Evolutionary conservation across 1,140 invertebrate species (phyloP).

Genomic region (Augochlora pura): DNA sequence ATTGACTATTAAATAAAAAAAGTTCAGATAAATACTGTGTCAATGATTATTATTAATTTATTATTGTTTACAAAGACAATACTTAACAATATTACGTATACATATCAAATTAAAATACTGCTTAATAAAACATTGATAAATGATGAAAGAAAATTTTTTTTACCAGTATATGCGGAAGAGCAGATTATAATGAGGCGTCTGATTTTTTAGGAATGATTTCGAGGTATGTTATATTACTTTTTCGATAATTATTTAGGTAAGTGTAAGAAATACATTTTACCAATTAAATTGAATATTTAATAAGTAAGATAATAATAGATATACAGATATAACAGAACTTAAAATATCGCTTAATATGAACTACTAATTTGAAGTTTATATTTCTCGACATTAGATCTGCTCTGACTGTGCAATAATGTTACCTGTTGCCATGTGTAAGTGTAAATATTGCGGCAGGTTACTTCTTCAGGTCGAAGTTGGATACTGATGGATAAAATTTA

Average conservation of each 20-base stretch:
- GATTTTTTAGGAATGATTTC: constrained; percentile 54
- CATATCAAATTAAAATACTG: constrained; percentile 42
- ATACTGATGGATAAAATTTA: constrained; percentile 70
- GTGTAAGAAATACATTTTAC: constrained; percentile 76
- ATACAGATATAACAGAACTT: constrained; percentile 79
- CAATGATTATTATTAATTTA: constrained; percentile 26
- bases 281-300: constrained; percentile 77
- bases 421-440: constrained; percentile 67
- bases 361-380: constrained; percentile 61
- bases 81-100: constrained; percentile 35
- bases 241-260: constrained; percentile 75
- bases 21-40: constrained; percentile 28
- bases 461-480: constrained; percentile 61
- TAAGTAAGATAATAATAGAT: constrained; percentile 77
- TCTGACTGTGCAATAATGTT: constrained; percentile 60
- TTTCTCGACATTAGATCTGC: constrained; percentile 50
- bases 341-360: constrained; percentile 74
- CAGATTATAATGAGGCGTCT: constrained; percentile 31
- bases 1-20: constrained; percentile 61
- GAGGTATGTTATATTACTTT: constrained; percentile 67
- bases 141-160: constrained; percentile 28
- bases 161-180: constrained; percentile 33
- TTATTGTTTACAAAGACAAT: constrained; percentile 45
- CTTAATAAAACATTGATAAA: constrained; percentile 51
- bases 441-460: constrained; percentile 69